A percentile compares a stretch with the other conserved stretches of the same genome.
Conservation (phyloP, 1,140 invertebrate species). For the Sarcophaga peregrina region DNA sequence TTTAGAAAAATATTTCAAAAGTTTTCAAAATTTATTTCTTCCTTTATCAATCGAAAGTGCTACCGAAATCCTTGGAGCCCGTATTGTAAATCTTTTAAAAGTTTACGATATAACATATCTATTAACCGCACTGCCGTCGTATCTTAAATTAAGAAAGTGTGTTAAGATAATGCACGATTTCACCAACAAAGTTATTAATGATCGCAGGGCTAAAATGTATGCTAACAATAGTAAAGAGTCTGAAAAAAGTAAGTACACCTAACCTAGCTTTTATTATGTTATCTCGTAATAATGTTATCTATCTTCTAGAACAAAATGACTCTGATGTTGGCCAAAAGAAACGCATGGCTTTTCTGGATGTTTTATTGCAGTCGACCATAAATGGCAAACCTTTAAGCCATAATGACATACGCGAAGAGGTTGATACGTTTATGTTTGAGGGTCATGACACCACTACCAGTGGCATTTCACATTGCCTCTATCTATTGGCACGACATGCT, state of each 20-base stretch:
- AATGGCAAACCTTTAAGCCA: constrained; percentile 67
- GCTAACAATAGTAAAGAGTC: constrained; percentile 50
- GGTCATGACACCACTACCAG: constrained; percentile 58
- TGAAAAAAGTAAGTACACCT: constrained; percentile 51
- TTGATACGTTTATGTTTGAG: constrained; percentile 69
- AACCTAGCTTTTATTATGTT: constrained; percentile 53
- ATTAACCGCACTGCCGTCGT: constrained; percentile 1
- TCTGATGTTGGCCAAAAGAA: constrained; percentile 67
- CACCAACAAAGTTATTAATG: constrained; percentile 53
- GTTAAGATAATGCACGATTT: constrained; percentile 54
- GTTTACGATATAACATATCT: not conserved
- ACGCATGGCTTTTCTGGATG: constrained; percentile 78
- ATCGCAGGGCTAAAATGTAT: constrained; percentile 45
- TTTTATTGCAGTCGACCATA: constrained; percentile 73
- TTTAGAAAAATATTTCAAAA: not conserved
- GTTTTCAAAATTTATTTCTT: not conserved
- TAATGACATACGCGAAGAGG: too few relatives aligned
- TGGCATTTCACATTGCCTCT: constrained; percentile 43
- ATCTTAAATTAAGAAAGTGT: constrained; percentile 23
- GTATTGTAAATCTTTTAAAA: constrained; percentile 52
- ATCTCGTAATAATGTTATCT: constrained; percentile 59
- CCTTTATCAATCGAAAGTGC: not conserved
- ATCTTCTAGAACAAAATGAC: constrained; percentile 69
- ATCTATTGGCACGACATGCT: constrained; percentile 43
- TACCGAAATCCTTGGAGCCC: constrained; percentile 43